phyloP scores from a whole-genome alignment of 2,797 vertebrate genomes.

The Arctocebus calabarensis region DNA sequence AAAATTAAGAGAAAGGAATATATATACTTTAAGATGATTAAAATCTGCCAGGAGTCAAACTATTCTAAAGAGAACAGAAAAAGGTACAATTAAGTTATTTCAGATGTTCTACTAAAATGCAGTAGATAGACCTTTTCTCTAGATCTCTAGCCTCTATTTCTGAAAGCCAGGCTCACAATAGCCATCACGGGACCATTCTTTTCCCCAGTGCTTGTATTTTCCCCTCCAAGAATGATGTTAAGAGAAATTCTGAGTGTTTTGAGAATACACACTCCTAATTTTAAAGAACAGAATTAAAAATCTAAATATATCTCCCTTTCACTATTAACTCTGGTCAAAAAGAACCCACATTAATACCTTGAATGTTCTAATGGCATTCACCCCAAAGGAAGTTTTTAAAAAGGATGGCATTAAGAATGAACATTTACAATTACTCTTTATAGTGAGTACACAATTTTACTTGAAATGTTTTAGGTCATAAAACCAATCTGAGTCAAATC shows the following conservation, averaged over 20 bases:
- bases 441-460: constrained; percentile 53
- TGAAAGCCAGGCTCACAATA: constrained; percentile 5
- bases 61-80: constrained; percentile 59
- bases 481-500: constrained; percentile 28
- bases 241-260: constrained; percentile 25
- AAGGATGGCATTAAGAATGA: constrained; percentile 1
- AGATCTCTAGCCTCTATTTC: constrained; percentile 48
- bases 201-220: constrained; percentile 29
- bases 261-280: constrained; percentile 31
- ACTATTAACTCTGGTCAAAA: constrained; percentile 50
- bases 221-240: not conserved
- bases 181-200: not conserved
- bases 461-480: constrained; percentile 63
- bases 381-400: constrained; percentile 44
- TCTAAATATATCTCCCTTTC: not conserved
- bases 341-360: constrained; percentile 39
- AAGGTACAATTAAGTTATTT: constrained; percentile 64
- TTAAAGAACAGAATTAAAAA: constrained; percentile 53
- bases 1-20: constrained; percentile 80
- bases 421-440: constrained; percentile 50
- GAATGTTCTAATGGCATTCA: not conserved
- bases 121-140: constrained; percentile 42
- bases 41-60: constrained; percentile 70
- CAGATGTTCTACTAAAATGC: constrained; percentile 47
- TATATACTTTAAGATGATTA: constrained; percentile 60